Base-by-base conservation (phyloP, 2,888 invertebrate species). In the Amphiduros pacificus region DNA sequence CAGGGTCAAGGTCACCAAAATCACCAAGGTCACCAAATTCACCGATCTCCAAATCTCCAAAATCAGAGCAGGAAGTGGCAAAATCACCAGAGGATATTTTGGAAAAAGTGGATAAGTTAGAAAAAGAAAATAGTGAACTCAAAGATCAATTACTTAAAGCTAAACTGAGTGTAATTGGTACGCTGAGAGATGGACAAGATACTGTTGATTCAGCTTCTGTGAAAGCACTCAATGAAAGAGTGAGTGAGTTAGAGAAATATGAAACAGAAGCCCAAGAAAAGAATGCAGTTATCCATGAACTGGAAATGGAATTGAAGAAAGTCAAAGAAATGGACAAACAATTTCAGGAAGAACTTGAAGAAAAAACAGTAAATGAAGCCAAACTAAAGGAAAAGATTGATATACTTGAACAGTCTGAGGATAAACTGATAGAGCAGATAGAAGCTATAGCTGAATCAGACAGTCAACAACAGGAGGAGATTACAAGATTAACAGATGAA, bases 371-470 rank as follows among this genome's bases (percentile, higher is more conserved):
- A 1, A 32, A 26, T 4, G 36, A 41, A 20, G 41, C 36, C 22
- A 29, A 55, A 14, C 51, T 36, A 5, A 31, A 52, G 31, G 41
- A 27, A 4, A 61, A 61, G 24, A 11, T 61, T 2, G 51, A 61
- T n/a, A 4, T 61, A 17, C 56, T 61, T 6, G 50, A 55, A 55
- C 48, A 62, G 20, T 50, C 62, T 24, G 62, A 62, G 36, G 28
- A 36, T 24, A 57, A 53, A 28, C 53, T 62, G 24, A 58, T 62
- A 53, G 62, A 62, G 22, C 36, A 52, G 29, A 24, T 62, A 17
- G 62, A 62, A 11, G 17, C 5, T 14, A 24, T 58, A 9, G 41
- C 27, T 11, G 29, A 27, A 9, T n/a, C 22, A 5, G 52, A 58
- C 17, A n/a, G 24, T 24, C 27, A 49, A n/a, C 17, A 52, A n/a